Percentiles rank a stretch among this genome's conserved stretches.
These are phyloP conservation scores for Stictonetta naevosa DNA, from an alignment of 2,113 vertebrate species.

Conservation along the genomic window DNA sequence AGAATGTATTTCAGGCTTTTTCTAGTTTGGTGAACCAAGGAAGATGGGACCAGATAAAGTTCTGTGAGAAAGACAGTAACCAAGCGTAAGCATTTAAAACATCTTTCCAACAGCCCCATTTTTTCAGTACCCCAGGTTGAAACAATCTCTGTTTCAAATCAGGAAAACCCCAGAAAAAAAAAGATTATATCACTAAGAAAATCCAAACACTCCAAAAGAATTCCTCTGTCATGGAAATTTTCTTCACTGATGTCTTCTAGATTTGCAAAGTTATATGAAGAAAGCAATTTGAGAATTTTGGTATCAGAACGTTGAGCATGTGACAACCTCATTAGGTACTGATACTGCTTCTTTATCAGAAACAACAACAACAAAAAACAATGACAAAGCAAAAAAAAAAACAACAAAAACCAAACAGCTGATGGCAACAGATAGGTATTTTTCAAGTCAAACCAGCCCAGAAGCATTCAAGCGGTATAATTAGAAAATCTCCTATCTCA, in stretches of 20 bases:
- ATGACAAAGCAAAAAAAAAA: background rate
- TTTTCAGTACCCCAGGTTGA: background rate
- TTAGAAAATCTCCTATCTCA: background rate
- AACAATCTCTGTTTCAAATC: background rate
- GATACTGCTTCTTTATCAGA: background rate
- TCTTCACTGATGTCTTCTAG: background rate
- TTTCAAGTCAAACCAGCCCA: background rate
- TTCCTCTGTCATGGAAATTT: background rate
- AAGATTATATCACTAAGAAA: background rate
- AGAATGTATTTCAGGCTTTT: background rate
- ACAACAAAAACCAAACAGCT: background rate
- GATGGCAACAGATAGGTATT: background rate
- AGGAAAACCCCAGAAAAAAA: background rate
- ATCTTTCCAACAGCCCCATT: background rate
- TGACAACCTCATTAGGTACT: background rate
- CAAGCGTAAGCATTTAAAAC: background rate
- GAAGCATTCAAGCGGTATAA: background rate
- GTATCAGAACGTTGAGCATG: background rate
- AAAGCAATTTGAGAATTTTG: background rate
- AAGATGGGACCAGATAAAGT: background rate
- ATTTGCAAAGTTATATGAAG: background rate
- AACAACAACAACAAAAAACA: background rate
- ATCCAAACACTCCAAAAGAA: background rate
- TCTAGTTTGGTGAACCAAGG: background rate
- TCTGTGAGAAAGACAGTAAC: background rate